phyloP scores from a whole-genome alignment of 2,797 vertebrate genomes.

The Artibeus lituratus region DNA sequence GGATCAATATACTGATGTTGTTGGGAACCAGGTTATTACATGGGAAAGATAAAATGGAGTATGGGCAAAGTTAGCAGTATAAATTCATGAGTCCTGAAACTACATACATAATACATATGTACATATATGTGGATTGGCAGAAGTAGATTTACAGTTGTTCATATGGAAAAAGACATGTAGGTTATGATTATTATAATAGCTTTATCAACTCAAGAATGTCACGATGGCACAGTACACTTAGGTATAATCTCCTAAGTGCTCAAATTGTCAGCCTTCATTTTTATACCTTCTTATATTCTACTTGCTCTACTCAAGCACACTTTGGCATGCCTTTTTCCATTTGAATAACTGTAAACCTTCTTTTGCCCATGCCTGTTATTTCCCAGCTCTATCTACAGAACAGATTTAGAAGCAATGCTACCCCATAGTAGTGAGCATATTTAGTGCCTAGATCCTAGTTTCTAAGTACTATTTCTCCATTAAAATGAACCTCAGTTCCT shows the following conservation, averaged over 20 bases:
- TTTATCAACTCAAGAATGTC: not conserved
- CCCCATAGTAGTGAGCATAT: not conserved
- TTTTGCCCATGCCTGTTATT: not conserved
- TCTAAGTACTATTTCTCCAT: not conserved
- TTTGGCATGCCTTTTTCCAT: not conserved
- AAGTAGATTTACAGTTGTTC: not conserved
- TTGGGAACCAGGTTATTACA: not conserved
- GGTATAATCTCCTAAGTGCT: not conserved
- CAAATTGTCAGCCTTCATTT: not conserved
- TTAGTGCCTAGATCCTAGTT: not conserved
- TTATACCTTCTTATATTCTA: not conserved
- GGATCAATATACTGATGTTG: not conserved
- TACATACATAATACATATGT: not conserved
- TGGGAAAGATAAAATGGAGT: not conserved
- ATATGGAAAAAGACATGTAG: not conserved
- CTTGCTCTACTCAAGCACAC: not conserved
- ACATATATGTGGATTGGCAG: too few species aligned
- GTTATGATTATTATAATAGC: not conserved
- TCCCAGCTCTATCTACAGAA: not conserved
- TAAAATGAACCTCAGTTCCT: not conserved
- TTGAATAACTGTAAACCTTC: not conserved
- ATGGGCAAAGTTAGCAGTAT: not conserved
- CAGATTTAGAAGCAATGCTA: not conserved
- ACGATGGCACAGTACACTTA: not conserved
- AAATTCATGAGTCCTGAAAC: not conserved